Conservation (phyloP, 1,140 invertebrate genomes). For the Drosophila ercepeae region DNA sequence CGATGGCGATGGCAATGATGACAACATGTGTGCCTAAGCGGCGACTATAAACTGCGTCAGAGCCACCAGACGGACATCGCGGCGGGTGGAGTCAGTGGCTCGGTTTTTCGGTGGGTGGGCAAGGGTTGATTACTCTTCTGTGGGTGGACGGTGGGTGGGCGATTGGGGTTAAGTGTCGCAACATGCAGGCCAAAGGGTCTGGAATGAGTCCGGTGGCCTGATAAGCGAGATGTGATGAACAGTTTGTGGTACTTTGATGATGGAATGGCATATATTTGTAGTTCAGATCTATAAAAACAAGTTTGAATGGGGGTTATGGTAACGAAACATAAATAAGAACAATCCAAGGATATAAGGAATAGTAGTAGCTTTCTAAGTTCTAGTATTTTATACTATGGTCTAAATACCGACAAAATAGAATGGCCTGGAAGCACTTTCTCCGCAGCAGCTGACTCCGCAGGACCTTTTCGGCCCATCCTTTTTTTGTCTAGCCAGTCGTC, state of each 20-base stretch:
- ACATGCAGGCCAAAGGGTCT: constrained; percentile 15
- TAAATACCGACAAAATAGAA: not conserved
- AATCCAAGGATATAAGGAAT: too few relatives aligned
- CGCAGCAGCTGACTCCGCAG: not conserved
- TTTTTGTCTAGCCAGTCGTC: not conserved
- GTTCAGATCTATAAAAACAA: not conserved
- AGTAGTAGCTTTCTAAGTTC: too few relatives aligned
- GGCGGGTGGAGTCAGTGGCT: not conserved
- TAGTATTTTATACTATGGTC: not conserved
- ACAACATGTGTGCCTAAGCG: constrained; percentile 71
- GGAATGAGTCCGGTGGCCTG: constrained; percentile 22
- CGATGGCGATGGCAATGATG: constrained; percentile 54
- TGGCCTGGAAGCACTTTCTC: not conserved
- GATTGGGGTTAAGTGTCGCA: constrained; percentile 30
- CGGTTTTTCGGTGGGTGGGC: not conserved
- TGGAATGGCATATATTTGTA: not conserved
- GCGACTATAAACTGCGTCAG: constrained; percentile 59
- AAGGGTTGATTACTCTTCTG: constrained; percentile 36
- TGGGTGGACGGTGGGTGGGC: not conserved
- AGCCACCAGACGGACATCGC: constrained; percentile 15
- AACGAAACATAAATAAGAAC: too few relatives aligned
- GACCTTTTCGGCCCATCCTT: not conserved
- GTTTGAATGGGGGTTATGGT: not conserved
- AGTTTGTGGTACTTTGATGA: constrained; percentile 12
- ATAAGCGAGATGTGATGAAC: constrained; percentile 34